Evolutionary conservation across 2,113 vertebrate genomes (phyloP), one percentile per base, ranked within the genome.

Genomic region (Neolamprologus cancellatus): DNA sequence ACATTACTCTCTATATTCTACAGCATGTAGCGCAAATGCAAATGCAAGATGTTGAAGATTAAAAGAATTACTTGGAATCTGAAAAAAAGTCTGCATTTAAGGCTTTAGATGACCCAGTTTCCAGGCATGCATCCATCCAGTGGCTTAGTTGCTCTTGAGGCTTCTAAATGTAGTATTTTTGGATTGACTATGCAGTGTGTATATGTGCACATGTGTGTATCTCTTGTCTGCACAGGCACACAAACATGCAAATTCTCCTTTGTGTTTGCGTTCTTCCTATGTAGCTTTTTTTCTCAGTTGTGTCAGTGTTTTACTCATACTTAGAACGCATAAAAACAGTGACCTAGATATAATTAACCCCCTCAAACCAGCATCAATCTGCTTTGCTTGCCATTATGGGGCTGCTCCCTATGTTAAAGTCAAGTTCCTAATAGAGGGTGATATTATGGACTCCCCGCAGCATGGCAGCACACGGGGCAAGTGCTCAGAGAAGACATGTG

Each of bases 291-390:
- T 48, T 41, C 9, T 15, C 15, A 55, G 13, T 71, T 81, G 57
- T 59, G 15, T 48, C 86, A 79, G 64, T 83, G 81, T 69, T 44
- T 71, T 88, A 74, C 57, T 84, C 84, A 84, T 87, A 82, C 48
- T 92, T 53, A 87, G 85, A 89, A 92, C 87, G 69, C 76, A 91
- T 92, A 50, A 86, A 84, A 89, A 92, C 86, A 88, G 83, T 92
- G 92, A 94, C 94, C 93, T 91, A 94, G 89, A 94, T 94, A 90
- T 93, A 90, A 92, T 95, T 91, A 94, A 94, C 91, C 80, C 89
- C 87, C 79, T 91, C 53, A 90, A 91, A 92, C 87, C 82, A 44
- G 59, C 76, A 36, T 94, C 90, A 92, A 55, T 91, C 84, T 85
- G 30, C 88, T 83, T 74, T 59, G 48, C 80, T 34, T 79, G 86